Base-by-base conservation (phyloP, 1,140 invertebrate genomes). In the Penaeus japonicus region DNA sequence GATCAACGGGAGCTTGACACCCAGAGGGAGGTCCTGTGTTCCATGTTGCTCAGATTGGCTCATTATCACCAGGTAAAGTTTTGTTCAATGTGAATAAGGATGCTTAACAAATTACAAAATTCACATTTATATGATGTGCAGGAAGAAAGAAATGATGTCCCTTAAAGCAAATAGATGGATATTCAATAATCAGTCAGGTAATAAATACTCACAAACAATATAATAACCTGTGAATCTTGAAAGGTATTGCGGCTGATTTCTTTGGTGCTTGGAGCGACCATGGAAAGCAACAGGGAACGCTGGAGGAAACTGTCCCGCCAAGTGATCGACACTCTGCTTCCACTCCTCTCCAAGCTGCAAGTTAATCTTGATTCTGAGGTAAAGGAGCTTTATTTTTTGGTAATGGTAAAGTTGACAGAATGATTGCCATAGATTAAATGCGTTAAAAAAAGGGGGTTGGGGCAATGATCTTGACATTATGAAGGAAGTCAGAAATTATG, bases 1-100 rank as follows among this genome's bases (percentile, higher is more conserved):
- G 95, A 96, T 91, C 94, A 95, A 62, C 95, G 95, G 91, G 97
- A 98, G 91, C 92, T 97, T 7, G 97, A 98, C 92, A 96, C 96
- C 0, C 97, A 97, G 70, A 93, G 96, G 84, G 97, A 98, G 92
- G 96, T 98, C 5, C 92, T 98, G 1, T 95, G 98, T 85, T 95
- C 96, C 4, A 97, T 97, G 95, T 92, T 98, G 35, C 92, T 98
- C 39, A 94, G 96, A 91, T 94, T 98, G 1, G 94, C 96, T 87
- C 94, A 96, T 70, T 95, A 96, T 92, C 94, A 95, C 81, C 94
- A 96, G 93, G 95, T 97, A 91, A 92, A 57, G 87, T 87, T 57
- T 70, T 17, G 30, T 53, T 57, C 5, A n/a, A 1, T 65, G 81
- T 12, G 20, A 22, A 20, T 84, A 20, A 47, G 24, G 2, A 5